Conservation (phyloP, 2,888 invertebrate genomes). For the Labia minor region DNA sequence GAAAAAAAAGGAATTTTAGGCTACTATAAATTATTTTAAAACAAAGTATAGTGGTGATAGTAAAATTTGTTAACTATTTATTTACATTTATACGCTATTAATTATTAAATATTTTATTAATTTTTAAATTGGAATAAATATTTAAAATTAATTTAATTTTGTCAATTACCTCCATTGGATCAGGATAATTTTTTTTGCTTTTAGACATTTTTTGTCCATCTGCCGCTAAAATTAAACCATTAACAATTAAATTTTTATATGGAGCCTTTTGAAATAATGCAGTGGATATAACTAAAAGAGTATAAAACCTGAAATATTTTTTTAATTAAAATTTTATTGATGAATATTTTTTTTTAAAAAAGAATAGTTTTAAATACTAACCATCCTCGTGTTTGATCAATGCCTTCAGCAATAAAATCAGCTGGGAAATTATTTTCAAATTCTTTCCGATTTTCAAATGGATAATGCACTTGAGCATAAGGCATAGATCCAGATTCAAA, state of each 20-base stretch:
- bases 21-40: too few species aligned
- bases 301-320: conserved; percentile 61
- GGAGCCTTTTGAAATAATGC: conserved; percentile 92
- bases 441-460: conserved; percentile 81
- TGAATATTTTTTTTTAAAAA: too few species aligned
- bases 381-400: conserved; percentile 97
- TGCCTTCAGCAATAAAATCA: conserved; percentile 98
- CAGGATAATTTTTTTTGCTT: conserved; percentile 96
- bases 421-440: conserved; percentile 91
- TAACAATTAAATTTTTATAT: conserved; percentile 94
- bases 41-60: too few species aligned
- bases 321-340: neutral
- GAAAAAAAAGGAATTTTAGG: too few species aligned
- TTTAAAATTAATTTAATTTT: neutral
- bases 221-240: conserved; percentile 87
- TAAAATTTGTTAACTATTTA: too few species aligned
- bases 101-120: too few species aligned
- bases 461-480: conserved; percentile 92
- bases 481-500: conserved; percentile 99
- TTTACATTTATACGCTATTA: too few species aligned
- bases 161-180: conserved; percentile 62
- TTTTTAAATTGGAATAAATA: too few species aligned
- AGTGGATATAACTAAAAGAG: conserved; percentile 91
- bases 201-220: conserved; percentile 99
- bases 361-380: conserved; percentile 27